phyloP scores from a whole-genome alignment of 2,113 vertebrate species.

The Corapipo altera region DNA sequence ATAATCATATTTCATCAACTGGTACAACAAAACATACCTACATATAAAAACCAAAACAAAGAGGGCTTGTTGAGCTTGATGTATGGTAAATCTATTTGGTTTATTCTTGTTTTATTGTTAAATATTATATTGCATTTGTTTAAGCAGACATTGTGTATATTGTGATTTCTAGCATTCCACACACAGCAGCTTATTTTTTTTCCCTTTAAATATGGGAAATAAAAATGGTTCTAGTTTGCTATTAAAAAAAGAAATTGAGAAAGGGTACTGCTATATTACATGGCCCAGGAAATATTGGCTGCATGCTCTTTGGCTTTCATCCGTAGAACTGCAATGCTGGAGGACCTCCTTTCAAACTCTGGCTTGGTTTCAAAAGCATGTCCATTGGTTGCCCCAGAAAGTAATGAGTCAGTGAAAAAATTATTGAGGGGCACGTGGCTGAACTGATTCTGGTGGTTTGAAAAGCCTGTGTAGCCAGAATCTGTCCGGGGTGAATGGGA shows the following conservation, averaged over 20 bases:
- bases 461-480: conserved; percentile 91
- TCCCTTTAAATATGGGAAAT: conserved; percentile 80
- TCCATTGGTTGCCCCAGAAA: conserved; percentile 83
- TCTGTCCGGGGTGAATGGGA: conserved; percentile 89
- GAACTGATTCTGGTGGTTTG: conserved; percentile 96
- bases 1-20: conserved; percentile 73
- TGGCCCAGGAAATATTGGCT: conserved; percentile 98
- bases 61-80: conserved; percentile 61
- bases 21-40: conserved; percentile 68
- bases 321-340: conserved; percentile 96
- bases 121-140: conserved; percentile 76
- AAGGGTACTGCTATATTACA: conserved; percentile 80
- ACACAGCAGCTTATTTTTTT: conserved; percentile 78
- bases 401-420: conserved; percentile 95
- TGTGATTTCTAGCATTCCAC: conserved; percentile 75
- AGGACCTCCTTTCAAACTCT: conserved; percentile 94
- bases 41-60: conserved; percentile 66
- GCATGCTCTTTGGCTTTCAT: conserved; percentile 99
- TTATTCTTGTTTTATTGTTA: conserved; percentile 74
- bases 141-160: conserved; percentile 74
- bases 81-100: conserved; percentile 70
- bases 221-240: conserved; percentile 67
- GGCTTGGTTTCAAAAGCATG: conserved; percentile 95
- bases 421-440: conserved; percentile 94
- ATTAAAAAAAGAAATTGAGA: neutral